Evolutionary conservation across 1,140 invertebrate species (phyloP).

Genomic region (Drosophila pachea): DNA sequence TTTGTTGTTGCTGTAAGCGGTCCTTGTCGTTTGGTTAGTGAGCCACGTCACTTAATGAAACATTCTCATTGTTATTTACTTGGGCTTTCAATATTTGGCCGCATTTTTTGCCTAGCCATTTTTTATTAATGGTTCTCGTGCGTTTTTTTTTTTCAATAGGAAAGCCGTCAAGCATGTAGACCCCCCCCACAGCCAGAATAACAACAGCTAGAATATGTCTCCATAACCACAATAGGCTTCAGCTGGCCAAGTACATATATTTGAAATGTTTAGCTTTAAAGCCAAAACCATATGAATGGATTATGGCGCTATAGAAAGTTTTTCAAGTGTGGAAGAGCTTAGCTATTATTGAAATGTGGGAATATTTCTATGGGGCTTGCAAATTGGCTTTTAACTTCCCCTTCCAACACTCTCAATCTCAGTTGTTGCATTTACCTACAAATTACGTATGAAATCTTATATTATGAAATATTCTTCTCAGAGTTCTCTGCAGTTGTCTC

Average conservation of each 20-base stretch:
- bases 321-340: too few species aligned
- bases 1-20: background rate
- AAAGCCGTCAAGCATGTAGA: slow-evolving; percentile 4
- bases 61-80: slow-evolving; percentile 36
- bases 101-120: background rate
- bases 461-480: too few species aligned
- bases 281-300: background rate
- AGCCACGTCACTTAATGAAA: slow-evolving; percentile 40
- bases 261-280: background rate
- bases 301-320: background rate
- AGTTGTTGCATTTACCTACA: too few species aligned
- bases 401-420: too few species aligned
- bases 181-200: background rate
- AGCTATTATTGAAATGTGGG: too few species aligned
- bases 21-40: slow-evolving; percentile 8
- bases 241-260: slow-evolving; percentile 9
- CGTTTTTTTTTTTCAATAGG: slow-evolving; percentile 5
- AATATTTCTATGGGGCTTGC: too few species aligned
- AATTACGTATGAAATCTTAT: too few species aligned
- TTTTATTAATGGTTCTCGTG: slow-evolving; percentile 39
- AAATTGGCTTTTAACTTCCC: background rate
- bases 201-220: slow-evolving; percentile 5
- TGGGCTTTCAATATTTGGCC: slow-evolving; percentile 30
- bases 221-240: slow-evolving; percentile 8
- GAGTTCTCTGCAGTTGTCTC: too few species aligned